phyloP scores from a whole-genome alignment of 2,888 invertebrate species.

The Gymnosoma rotundatum region DNA sequence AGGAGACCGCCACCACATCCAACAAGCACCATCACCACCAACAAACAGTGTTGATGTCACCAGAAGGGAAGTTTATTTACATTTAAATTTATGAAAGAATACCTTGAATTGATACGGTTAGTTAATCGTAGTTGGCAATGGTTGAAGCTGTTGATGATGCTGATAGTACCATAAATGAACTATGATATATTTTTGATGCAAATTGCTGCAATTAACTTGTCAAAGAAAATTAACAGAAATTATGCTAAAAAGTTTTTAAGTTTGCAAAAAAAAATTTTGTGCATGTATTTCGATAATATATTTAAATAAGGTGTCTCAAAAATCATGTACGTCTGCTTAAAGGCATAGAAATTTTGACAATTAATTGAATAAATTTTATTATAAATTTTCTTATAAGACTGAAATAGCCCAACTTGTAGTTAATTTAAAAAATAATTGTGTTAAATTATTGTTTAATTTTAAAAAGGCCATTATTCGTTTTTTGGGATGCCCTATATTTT shows the following conservation, averaged over 20 bases:
- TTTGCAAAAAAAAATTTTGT: neutral
- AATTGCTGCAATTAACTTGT: slow-evolving; percentile 80
- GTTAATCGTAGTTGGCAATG: slow-evolving; percentile 36
- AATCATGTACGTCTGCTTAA: no score
- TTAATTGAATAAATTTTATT: no score
- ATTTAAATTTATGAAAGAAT: slow-evolving; percentile 43
- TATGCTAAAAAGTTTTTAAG: slow-evolving; percentile 72
- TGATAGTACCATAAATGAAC: slow-evolving; percentile 72
- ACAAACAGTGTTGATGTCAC: slow-evolving; percentile 44
- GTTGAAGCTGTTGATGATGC: slow-evolving; percentile 42
- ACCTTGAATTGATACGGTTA: slow-evolving; percentile 50
- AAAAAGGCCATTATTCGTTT: no score
- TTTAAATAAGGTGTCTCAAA: neutral
- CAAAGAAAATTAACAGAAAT: slow-evolving; percentile 79
- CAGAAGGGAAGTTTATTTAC: slow-evolving; percentile 28
- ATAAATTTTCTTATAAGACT: no score
- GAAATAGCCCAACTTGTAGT: no score
- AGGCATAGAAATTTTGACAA: no score
- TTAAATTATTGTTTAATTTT: no score
- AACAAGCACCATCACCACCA: slow-evolving; percentile 11
- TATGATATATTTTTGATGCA: slow-evolving; percentile 79
- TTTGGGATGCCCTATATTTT: no score
- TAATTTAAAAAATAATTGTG: no score
- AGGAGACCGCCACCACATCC: slow-evolving; percentile 45
- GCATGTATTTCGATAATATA: slow-evolving; percentile 1